Base-by-base conservation (phyloP, 2,888 invertebrate genomes). In the Aphidius colemani region DNA sequence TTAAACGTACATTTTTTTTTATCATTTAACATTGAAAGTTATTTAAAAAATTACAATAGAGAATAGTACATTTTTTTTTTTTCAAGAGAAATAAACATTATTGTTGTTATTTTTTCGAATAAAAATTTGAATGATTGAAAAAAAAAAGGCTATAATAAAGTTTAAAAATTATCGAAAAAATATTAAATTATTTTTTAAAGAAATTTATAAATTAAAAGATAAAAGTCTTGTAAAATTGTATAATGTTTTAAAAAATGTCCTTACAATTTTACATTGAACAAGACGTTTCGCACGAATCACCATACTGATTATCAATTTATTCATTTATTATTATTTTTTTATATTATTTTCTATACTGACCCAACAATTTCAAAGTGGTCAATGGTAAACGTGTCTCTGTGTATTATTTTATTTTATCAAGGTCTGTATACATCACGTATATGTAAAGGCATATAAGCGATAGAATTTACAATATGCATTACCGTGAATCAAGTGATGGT, bases 291-390 rank as follows among this genome's bases (percentile, higher is more conserved):
- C 71, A 72, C 71, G 72, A 70, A 64, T 61, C 59, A 45, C 40
- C 55, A 53, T 51, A 56, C 57, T 68, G 41, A 72, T 72, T 72
- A 72, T 71, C 71, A 70, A 72, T 72, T 72, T 71, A 59, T 59
- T 66, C 69, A 70, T 70, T 65, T 65, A 61, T 45, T 57, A 59
- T 56, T 18, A 53, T 59, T 51, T 51, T 44, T 18, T 13, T 40
- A 51, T 45, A 60, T 43, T 11, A 61, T 61, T 53, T 61, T 61
- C 9, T 41, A 55, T 55, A 13, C 51, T 48, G 48, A n/a, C 49
- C 30, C 30, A 30, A 30, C 30, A 30, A 30, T 30, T 30, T 30
- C 55, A 56, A 40, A 53, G 55, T 56, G 30, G 45, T 57, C 57
- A 46, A 40, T 61, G 51, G 64, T 57, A 67, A 46, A 69, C 69